Conservation (phyloP, 1,140 invertebrate species). For the Drosophila erecta region DNA sequence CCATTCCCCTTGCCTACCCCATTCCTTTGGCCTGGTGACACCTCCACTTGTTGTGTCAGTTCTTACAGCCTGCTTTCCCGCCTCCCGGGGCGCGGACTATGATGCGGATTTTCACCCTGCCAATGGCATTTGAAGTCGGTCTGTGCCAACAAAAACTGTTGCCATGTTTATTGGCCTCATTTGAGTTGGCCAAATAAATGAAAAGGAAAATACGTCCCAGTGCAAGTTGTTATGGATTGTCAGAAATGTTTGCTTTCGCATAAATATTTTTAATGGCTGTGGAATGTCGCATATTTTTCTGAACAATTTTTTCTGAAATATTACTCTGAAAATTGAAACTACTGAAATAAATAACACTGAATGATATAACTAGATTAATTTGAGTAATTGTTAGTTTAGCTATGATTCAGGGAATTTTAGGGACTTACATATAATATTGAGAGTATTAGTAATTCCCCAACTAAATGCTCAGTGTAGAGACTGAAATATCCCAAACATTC, state of each 20-base stretch:
- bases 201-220: slow-evolving; percentile 32
- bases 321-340: neutral
- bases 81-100: slow-evolving; percentile 32
- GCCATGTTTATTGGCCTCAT: slow-evolving; percentile 73
- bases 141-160: slow-evolving; percentile 32
- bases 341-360: too few relatives aligned
- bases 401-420: too few relatives aligned
- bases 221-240: slow-evolving; percentile 31
- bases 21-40: slow-evolving; percentile 47
- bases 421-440: too few relatives aligned
- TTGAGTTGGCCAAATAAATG: slow-evolving; percentile 54
- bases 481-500: too few relatives aligned
- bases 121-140: neutral
- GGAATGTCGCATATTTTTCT: slow-evolving; percentile 19
- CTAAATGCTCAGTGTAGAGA: too few relatives aligned
- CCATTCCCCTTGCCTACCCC: neutral
- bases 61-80: slow-evolving; percentile 11
- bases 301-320: neutral
- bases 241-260: slow-evolving; percentile 18
- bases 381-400: too few relatives aligned
- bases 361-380: neutral
- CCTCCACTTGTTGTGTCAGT: slow-evolving; percentile 63
- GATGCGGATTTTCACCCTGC: neutral
- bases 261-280: slow-evolving; percentile 25
- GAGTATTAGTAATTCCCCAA: too few relatives aligned